Conservation (phyloP, 1,140 invertebrate genomes). For the Melanaphis sacchari region DNA sequence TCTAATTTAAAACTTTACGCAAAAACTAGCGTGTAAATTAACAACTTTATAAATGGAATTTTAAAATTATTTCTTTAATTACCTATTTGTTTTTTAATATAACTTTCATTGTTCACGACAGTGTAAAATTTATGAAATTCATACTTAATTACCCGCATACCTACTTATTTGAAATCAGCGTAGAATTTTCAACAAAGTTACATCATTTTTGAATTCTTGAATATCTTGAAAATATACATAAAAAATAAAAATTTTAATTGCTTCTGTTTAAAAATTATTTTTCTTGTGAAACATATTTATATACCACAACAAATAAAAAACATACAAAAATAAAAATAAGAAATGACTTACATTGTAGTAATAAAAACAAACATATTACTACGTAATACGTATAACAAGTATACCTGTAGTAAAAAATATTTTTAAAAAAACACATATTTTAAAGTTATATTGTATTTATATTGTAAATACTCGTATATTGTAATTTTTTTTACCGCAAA, state of each 20-base stretch:
- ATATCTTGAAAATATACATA: background rate
- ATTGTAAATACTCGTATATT: too few relatives aligned
- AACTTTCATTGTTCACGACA: background rate
- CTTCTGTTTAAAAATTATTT: background rate
- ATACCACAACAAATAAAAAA: background rate
- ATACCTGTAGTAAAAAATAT: too few relatives aligned
- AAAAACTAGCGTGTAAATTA: background rate
- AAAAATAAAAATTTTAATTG: background rate
- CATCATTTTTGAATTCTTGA: background rate
- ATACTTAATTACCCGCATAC: background rate
- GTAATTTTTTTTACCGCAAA: too few relatives aligned
- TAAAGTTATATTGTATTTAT: too few relatives aligned
- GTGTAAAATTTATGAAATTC: background rate
- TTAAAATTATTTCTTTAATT: background rate
- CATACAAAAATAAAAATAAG: background rate
- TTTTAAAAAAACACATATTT: too few relatives aligned
- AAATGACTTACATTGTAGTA: background rate
- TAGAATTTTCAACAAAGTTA: background rate
- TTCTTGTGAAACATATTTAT: background rate
- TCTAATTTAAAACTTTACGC: background rate
- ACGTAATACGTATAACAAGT: too few relatives aligned
- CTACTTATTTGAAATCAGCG: background rate
- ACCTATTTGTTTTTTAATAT: slow-evolving; percentile 21
- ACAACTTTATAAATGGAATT: background rate
- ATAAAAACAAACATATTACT: too few relatives aligned